A percentile compares a stretch with the other conserved stretches of the same genome.
These are phyloP conservation scores for Peromyscus aztecus DNA, from an alignment of 2,797 vertebrate species.

Conservation along the genomic window DNA sequence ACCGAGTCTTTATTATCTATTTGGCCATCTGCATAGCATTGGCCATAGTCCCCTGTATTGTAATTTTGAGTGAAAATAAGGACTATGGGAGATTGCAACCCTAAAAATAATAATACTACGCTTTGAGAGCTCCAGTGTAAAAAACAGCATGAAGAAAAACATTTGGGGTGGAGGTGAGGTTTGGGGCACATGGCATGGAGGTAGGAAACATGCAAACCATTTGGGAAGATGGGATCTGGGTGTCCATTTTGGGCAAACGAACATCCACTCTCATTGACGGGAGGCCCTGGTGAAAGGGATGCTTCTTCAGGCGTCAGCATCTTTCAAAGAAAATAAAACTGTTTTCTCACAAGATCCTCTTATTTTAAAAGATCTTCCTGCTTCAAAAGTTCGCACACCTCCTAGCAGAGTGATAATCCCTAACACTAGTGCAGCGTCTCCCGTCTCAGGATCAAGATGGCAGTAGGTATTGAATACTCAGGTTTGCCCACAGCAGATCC, in stretches of 20 bases:
- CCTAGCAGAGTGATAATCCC: background rate
- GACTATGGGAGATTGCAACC: slow-evolving; percentile 77
- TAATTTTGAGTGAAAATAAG: slow-evolving; percentile 85
- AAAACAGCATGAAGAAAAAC: slow-evolving; percentile 13
- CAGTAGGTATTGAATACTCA: background rate
- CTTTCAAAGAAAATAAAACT: slow-evolving; percentile 20
- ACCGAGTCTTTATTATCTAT: slow-evolving; percentile 85
- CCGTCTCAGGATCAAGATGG: background rate
- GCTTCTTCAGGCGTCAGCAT: background rate
- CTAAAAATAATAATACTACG: slow-evolving; percentile 75
- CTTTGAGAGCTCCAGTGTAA: slow-evolving; percentile 60
- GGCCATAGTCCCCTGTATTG: slow-evolving; percentile 84
- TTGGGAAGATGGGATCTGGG: background rate
- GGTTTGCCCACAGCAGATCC: background rate
- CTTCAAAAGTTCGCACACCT: slow-evolving; percentile 6
- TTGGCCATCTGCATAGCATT: slow-evolving; percentile 85
- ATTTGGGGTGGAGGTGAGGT: slow-evolving; percentile 47
- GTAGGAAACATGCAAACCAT: background rate
- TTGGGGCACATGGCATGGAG: background rate
- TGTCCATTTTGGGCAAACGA: background rate
- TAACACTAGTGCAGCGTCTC: background rate
- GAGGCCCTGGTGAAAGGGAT: slow-evolving; percentile 13
- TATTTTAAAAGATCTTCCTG: background rate
- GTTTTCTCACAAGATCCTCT: background rate
- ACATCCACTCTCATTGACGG: background rate